Evolutionary conservation across 1,140 invertebrate genomes (phyloP).

Genomic region (Drosophila miranda): DNA sequence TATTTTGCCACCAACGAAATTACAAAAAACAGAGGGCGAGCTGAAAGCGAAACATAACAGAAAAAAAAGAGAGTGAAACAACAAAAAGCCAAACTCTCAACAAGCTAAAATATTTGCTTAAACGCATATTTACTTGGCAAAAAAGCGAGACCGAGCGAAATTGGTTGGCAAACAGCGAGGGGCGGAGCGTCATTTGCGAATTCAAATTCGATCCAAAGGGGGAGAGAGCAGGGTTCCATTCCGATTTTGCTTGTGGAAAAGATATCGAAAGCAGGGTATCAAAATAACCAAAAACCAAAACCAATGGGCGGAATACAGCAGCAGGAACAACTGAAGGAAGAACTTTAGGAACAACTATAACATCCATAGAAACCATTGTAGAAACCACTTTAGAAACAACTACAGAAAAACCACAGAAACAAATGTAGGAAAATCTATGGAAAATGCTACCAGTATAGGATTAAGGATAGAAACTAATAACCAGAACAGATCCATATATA

Average conservation of each 20-base stretch:
- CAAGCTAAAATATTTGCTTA: slow-evolving; percentile 73
- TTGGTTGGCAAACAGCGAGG: slow-evolving; percentile 67
- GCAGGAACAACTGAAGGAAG: neutral
- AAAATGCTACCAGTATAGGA: too few relatives aligned
- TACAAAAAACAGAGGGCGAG: slow-evolving; percentile 3
- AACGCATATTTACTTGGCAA: slow-evolving; percentile 71
- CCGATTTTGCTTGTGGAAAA: slow-evolving; percentile 11
- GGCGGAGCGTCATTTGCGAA: slow-evolving; percentile 44
- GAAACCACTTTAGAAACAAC: slow-evolving; percentile 7
- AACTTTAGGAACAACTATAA: neutral
- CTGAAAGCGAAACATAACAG: slow-evolving; percentile 14
- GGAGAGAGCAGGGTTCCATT: neutral
- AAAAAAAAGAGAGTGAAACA: slow-evolving; percentile 18
- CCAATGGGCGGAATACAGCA: neutral
- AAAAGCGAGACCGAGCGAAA: slow-evolving; percentile 56
- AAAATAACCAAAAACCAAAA: slow-evolving; percentile 72
- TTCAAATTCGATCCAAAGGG: slow-evolving; percentile 59
- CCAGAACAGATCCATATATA: too few relatives aligned
- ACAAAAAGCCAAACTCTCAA: slow-evolving; percentile 43
- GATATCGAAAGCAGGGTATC: slow-evolving; percentile 64
- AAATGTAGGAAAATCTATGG: too few relatives aligned
- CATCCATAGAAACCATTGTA: slow-evolving; percentile 10
- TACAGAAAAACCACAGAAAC: too few relatives aligned
- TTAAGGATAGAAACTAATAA: too few relatives aligned
- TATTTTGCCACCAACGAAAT: slow-evolving; percentile 48